phyloP scores from a whole-genome alignment of 2,797 vertebrate species.

The Diceros bicornis region DNA sequence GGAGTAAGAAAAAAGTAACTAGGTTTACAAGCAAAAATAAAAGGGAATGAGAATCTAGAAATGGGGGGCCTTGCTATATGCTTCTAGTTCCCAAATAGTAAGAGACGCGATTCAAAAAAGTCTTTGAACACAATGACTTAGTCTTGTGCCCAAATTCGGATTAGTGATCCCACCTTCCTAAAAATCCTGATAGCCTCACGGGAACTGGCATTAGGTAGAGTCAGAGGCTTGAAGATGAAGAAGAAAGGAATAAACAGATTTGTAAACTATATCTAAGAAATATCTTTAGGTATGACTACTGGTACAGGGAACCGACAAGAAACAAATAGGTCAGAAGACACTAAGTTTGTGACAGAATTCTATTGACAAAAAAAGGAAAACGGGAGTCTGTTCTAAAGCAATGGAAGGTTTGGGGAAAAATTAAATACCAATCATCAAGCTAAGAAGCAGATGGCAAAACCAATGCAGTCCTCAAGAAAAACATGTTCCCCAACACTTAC shows the following conservation, averaged over 20 bases:
- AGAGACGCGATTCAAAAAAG: background rate
- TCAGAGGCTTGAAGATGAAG: background rate
- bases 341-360: background rate
- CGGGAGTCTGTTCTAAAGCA: background rate
- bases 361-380: background rate
- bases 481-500: background rate
- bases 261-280: background rate
- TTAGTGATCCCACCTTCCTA: background rate
- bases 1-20: background rate
- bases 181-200: background rate
- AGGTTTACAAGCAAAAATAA: background rate
- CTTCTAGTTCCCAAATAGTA: background rate
- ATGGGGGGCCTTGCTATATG: background rate
- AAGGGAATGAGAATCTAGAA: background rate
- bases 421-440: background rate
- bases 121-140: background rate
- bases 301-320: background rate
- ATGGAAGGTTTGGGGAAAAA: background rate
- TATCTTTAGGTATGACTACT: background rate
- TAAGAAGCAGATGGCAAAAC: background rate
- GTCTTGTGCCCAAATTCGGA: background rate
- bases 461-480: background rate
- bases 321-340: background rate
- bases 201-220: background rate
- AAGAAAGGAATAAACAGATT: background rate